Conservation (phyloP, 2,888 invertebrate genomes). For the Cataglyphis livida region DNA sequence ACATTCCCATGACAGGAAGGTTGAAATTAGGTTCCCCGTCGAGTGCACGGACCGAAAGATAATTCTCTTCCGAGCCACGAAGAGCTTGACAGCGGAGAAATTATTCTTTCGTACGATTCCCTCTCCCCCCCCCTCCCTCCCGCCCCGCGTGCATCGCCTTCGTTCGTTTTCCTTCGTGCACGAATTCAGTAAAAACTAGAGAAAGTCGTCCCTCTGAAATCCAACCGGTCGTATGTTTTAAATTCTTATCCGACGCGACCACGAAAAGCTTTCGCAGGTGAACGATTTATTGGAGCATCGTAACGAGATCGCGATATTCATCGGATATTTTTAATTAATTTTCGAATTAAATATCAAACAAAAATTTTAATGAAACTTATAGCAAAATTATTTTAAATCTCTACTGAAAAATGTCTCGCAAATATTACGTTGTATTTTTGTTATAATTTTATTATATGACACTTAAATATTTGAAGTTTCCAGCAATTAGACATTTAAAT, state of each 20-base stretch:
- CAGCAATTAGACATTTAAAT: neutral
- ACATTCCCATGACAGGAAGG: constrained; percentile 77
- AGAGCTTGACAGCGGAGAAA: constrained; percentile 63
- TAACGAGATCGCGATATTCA: neutral
- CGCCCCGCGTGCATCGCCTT: constrained; percentile 12
- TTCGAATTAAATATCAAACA: neutral
- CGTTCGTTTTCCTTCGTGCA: constrained; percentile 30
- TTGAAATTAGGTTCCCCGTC: constrained; percentile 80
- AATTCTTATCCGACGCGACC: constrained; percentile 8
- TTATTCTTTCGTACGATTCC: constrained; percentile 67
- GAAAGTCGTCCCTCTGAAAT: constrained; percentile 55
- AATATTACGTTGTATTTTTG: neutral
- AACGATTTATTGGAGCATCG: neutral
- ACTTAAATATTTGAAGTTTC: neutral
- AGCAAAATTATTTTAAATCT: neutral
- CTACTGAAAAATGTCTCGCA: neutral
- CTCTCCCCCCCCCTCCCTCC: too few relatives aligned
- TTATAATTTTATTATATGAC: neutral
- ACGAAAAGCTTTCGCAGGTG: neutral
- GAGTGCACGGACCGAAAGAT: constrained; percentile 76
- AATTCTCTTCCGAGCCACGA: constrained; percentile 70
- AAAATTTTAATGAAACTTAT: neutral
- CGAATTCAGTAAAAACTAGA: constrained; percentile 44
- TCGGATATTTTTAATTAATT: neutral
- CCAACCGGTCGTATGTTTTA: constrained; percentile 22